These are phyloP conservation scores for Cerceris rybyensis DNA, from an alignment of 2,888 invertebrate species.

Conservation along the genomic window DNA sequence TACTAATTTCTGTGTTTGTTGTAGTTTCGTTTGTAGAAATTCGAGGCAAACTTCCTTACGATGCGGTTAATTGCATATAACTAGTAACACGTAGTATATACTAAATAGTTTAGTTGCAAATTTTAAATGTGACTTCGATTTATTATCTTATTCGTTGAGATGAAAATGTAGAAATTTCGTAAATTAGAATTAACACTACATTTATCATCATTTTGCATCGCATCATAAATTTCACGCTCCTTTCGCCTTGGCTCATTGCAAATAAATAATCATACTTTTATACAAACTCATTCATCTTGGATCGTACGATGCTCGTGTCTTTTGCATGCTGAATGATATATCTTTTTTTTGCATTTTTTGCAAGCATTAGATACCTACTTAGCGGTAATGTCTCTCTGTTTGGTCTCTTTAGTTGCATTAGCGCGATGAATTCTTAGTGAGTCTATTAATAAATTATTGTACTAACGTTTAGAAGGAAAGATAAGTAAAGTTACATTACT, in stretches of 20 bases:
- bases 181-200: conserved; percentile 12
- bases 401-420: conserved; percentile 2
- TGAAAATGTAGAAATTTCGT: conserved; percentile 11
- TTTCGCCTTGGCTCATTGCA: conserved; percentile 26
- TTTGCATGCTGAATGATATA: conserved; percentile 62
- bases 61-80: conserved; percentile 16
- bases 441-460: not conserved
- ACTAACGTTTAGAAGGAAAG: too few relatives aligned
- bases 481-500: not conserved
- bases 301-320: conserved; percentile 52
- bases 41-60: conserved; percentile 5
- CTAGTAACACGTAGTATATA: conserved; percentile 15
- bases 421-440: not conserved
- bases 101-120: too few relatives aligned
- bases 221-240: conserved; percentile 28
- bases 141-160: not conserved
- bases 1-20: conserved; percentile 29
- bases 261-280: conserved; percentile 33
- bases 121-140: conserved; percentile 14
- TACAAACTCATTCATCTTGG: conserved; percentile 42
- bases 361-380: conserved; percentile 24
- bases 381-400: conserved; percentile 8
- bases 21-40: not conserved
- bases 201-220: conserved; percentile 23
- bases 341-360: conserved; percentile 35